These are phyloP conservation scores for Vanessa cardui DNA, from an alignment of 2,888 invertebrate species.

Conservation along the genomic window DNA sequence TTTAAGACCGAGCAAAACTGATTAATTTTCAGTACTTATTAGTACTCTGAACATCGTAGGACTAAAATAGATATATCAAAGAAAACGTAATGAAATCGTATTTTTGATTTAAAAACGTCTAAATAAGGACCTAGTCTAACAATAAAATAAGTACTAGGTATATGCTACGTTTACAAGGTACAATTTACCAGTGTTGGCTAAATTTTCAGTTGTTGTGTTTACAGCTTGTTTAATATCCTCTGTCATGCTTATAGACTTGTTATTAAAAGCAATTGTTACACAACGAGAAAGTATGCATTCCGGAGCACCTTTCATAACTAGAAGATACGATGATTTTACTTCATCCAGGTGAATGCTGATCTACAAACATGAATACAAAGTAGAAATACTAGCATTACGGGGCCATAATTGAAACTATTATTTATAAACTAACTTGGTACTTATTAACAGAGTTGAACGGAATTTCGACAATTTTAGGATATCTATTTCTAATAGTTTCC, in stretches of 20 bases:
- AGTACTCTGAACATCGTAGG: too few species aligned
- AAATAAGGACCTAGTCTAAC: too few species aligned
- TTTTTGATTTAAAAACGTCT: too few species aligned
- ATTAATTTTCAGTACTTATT: too few species aligned
- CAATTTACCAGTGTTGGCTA: constrained; percentile 67
- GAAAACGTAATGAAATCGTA: too few species aligned
- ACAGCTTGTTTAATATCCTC: constrained; percentile 53
- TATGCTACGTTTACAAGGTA: too few species aligned
- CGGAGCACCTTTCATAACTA: constrained; percentile 98
- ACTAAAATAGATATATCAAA: too few species aligned
- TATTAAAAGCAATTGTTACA: constrained; percentile 90
- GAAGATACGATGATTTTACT: constrained; percentile 88
- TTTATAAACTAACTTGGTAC: constrained; percentile 85
- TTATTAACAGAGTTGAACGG: constrained; percentile 98
- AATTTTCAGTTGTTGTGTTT: constrained; percentile 56
- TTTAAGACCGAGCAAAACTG: too few species aligned
- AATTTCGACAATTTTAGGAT: constrained; percentile 93
- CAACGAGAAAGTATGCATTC: constrained; percentile 95
- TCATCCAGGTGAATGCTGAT: constrained; percentile 91
- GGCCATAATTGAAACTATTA: neutral
- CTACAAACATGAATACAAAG: constrained; percentile 46
- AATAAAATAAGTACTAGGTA: too few species aligned
- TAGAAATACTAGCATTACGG: neutral
- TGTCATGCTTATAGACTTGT: constrained; percentile 84
- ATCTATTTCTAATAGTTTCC: constrained; percentile 87